Evolutionary conservation across 2,113 vertebrate species (phyloP).

Genomic region (Tursiops truncatus): DNA sequence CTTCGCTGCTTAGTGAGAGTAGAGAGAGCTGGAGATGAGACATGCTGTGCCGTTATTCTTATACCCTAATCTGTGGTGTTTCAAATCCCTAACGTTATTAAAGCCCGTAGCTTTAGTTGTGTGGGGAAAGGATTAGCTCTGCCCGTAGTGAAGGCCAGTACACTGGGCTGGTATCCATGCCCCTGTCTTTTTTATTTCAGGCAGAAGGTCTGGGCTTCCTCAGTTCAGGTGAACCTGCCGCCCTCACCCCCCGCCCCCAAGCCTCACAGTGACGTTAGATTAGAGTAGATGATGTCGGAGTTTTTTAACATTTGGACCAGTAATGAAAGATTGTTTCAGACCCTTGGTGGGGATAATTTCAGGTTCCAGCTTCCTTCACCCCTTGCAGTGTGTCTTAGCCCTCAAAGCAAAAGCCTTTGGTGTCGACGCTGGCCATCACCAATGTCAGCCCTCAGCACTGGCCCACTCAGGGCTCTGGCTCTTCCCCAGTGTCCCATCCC

Average conservation of each 20-base stretch:
- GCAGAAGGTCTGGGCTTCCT: background rate
- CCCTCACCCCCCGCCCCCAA: background rate
- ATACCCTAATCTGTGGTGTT: no score
- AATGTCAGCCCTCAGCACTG: no score
- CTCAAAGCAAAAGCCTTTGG: background rate
- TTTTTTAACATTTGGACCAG: background rate
- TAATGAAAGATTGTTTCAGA: background rate
- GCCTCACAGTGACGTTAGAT: no score
- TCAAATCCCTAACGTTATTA: background rate
- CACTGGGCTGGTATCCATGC: rapidly evolving
- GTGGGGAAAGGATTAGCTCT: background rate
- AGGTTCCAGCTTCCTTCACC: background rate
- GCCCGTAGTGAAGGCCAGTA: background rate
- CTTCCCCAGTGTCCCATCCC: no score
- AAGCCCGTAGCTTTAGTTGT: background rate
- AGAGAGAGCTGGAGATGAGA: background rate
- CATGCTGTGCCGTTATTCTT: background rate
- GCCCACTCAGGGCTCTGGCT: background rate
- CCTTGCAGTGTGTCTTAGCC: background rate
- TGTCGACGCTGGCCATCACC: background rate
- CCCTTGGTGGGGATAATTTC: background rate
- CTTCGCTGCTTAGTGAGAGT: background rate
- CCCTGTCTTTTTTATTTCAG: background rate
- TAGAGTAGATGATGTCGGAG: background rate
- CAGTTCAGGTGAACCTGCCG: background rate